Percentiles rank a stretch among this genome's conserved stretches.
Conservation (phyloP, 2,888 invertebrate species). For the Parapristionchus giblindavisi region DNA sequence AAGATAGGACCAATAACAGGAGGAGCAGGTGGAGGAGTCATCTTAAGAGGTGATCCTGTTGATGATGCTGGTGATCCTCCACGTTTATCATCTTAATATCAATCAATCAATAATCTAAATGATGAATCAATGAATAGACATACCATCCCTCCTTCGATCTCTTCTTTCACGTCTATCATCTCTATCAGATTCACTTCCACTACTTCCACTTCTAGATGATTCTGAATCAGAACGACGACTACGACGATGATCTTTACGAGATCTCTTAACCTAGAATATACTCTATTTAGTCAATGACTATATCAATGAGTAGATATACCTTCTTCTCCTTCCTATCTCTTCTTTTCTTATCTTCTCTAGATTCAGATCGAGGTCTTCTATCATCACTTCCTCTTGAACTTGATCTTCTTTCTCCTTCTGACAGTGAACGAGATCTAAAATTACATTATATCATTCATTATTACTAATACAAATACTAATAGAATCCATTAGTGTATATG, state of each 20-base stretch:
- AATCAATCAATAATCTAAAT: no score
- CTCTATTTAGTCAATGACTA: background rate
- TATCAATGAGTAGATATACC: background rate
- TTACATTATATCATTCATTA: background rate
- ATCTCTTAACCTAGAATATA: conserved; percentile 1
- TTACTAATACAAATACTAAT: background rate
- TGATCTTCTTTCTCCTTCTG: conserved; percentile 35
- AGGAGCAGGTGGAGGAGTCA: conserved; percentile 34
- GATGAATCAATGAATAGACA: no score
- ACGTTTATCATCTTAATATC: no score
- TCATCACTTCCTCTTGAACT: conserved; percentile 28
- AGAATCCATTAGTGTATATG: no score
- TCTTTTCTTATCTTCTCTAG: conserved; percentile 31
- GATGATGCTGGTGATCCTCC: conserved; percentile 17
- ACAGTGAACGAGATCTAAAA: conserved; percentile 28
- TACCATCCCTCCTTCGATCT: no score
- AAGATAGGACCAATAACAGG: conserved; percentile 22
- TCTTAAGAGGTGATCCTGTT: conserved; percentile 35
- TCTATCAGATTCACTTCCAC: background rate
- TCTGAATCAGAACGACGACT: conserved; percentile 17
- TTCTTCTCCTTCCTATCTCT: conserved; percentile 31
- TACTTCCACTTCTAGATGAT: conserved; percentile 33
- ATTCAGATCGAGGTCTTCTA: conserved; percentile 26
- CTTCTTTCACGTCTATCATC: no score
- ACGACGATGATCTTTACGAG: background rate